Conservation (phyloP, 2,113 vertebrate species). For the Aegotheles bennettii region DNA sequence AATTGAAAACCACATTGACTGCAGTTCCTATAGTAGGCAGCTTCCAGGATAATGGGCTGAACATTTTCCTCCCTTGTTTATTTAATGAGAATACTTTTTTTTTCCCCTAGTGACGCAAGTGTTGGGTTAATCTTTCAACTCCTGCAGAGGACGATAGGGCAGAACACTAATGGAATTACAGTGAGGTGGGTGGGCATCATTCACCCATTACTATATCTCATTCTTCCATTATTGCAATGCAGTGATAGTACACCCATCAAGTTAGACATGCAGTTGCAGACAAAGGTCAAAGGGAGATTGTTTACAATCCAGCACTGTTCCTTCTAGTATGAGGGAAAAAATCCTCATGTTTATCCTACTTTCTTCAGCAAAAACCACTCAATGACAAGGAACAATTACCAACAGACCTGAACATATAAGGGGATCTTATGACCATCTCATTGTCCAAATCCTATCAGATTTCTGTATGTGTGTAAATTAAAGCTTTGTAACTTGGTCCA, state of each 20-base stretch:
- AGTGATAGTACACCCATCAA: not conserved
- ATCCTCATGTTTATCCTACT: not conserved
- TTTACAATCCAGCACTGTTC: not conserved
- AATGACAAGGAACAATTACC: not conserved
- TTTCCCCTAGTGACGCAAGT: not conserved
- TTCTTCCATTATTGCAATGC: not conserved
- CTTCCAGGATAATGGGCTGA: not conserved
- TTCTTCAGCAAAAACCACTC: not conserved
- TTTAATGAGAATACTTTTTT: not conserved
- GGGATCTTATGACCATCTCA: not conserved
- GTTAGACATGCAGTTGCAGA: not conserved
- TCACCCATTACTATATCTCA: not conserved
- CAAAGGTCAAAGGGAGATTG: not conserved
- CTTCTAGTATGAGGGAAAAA: not conserved
- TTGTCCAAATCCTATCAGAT: not conserved
- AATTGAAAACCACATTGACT: not conserved
- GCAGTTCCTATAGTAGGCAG: not conserved
- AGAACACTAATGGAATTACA: not conserved
- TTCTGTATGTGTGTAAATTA: not conserved
- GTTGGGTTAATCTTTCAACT: slow-evolving; percentile 13
- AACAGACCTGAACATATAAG: not conserved
- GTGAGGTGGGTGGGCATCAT: not conserved
- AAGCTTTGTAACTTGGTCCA: not conserved
- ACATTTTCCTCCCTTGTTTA: not conserved
- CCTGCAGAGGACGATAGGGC: not conserved